Conservation (phyloP, 2,113 vertebrate species). For the Eudyptes chrysolophus region DNA sequence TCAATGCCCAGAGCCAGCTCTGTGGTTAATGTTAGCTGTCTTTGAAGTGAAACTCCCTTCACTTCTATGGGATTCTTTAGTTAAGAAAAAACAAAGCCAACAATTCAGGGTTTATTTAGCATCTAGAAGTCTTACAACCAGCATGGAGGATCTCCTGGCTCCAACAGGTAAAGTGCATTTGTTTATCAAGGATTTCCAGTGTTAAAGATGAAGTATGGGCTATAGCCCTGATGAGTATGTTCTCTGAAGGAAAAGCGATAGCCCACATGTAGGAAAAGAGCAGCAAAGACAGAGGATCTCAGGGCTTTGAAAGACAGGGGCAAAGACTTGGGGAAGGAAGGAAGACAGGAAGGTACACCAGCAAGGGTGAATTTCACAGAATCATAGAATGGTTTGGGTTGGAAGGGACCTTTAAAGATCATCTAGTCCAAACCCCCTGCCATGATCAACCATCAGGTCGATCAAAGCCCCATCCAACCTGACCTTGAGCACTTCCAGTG, state of each 20-base stretch:
- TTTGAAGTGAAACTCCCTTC: background rate
- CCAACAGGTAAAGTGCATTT: background rate
- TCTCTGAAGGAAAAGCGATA: background rate
- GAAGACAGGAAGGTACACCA: background rate
- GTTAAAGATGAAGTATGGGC: background rate
- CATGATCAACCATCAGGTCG: background rate
- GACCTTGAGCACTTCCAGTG: background rate
- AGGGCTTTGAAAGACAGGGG: background rate
- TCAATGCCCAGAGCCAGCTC: background rate
- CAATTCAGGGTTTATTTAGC: background rate
- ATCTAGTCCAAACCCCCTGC: background rate
- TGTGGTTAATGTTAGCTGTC: background rate
- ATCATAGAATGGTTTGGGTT: background rate
- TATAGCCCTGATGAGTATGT: background rate
- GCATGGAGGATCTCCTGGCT: background rate
- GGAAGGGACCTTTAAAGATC: background rate
- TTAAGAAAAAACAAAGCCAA: background rate
- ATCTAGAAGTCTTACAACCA: background rate
- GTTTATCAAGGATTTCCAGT: background rate
- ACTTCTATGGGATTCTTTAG: background rate
- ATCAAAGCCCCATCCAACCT: background rate
- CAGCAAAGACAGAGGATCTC: background rate
- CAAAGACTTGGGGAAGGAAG: background rate
- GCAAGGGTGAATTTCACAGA: background rate
- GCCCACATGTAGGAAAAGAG: background rate